Evolutionary conservation across 2,113 vertebrate genomes (phyloP).

Genomic region (Chaetorhynchus papuensis): DNA sequence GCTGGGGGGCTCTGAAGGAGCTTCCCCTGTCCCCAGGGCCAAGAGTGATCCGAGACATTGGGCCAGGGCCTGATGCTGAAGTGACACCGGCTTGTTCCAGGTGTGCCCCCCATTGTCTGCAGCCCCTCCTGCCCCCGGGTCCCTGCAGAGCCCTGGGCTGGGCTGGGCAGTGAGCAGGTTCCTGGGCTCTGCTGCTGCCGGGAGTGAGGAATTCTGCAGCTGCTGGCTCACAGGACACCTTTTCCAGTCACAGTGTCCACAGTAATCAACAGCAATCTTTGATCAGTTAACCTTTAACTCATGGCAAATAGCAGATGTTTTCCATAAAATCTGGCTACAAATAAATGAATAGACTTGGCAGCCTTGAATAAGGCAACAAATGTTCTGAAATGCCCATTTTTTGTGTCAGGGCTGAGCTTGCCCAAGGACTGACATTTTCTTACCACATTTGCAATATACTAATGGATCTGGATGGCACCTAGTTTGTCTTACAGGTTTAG

Average conservation of each 20-base stretch:
- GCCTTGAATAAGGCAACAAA: neutral
- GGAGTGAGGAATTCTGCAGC: neutral
- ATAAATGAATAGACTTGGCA: neutral
- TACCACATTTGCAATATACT: neutral
- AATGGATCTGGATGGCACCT: neutral
- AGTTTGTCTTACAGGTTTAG: neutral
- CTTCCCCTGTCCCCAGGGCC: neutral
- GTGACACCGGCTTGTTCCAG: neutral
- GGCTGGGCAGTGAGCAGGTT: neutral
- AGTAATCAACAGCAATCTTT: neutral
- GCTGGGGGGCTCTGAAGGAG: neutral
- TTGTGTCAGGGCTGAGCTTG: neutral
- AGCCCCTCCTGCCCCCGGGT: neutral
- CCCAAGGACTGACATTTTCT: neutral
- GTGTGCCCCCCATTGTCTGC: neutral
- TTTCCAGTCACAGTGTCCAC: neutral
- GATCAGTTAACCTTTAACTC: slow-evolving; percentile 6
- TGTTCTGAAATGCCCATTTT: neutral
- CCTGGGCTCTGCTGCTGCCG: neutral
- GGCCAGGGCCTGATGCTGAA: neutral
- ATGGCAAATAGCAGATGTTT: neutral
- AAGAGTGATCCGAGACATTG: rapidly evolving
- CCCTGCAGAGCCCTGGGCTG: neutral
- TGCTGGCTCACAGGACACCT: neutral
- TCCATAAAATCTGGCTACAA: neutral